A percentile compares a stretch with the other conserved stretches of the same genome.
These are phyloP conservation scores for Conus betulinus DNA, from an alignment of 1,140 invertebrate species.

Conservation along the genomic window DNA sequence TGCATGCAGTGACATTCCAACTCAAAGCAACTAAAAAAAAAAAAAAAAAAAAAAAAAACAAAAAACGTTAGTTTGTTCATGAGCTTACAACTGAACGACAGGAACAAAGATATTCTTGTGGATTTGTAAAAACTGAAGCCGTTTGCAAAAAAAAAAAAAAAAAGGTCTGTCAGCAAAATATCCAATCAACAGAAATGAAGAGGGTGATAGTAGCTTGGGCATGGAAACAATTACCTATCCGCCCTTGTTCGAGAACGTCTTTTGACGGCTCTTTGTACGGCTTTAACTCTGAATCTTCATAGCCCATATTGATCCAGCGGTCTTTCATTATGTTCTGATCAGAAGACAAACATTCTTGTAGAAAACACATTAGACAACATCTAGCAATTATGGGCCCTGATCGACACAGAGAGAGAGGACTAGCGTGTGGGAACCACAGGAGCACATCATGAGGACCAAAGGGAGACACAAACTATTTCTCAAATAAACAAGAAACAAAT, in stretches of 20 bases:
- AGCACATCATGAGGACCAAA: background rate
- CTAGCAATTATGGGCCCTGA: slow-evolving; percentile 6
- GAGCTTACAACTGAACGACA: too few relatives aligned
- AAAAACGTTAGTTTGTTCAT: too few relatives aligned
- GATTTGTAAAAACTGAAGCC: background rate
- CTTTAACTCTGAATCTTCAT: slow-evolving; percentile 88
- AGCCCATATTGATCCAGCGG: slow-evolving; percentile 75
- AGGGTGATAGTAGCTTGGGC: slow-evolving; percentile 31
- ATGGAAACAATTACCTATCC: slow-evolving; percentile 82
- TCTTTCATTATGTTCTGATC: slow-evolving; percentile 75
- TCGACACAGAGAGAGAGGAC: slow-evolving; percentile 35
- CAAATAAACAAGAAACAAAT: background rate
- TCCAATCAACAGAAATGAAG: background rate
- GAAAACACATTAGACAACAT: slow-evolving; percentile 49
- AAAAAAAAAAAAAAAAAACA: background rate
- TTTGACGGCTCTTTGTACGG: slow-evolving; percentile 97
- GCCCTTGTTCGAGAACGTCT: slow-evolving; percentile 96
- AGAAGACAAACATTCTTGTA: slow-evolving; percentile 64
- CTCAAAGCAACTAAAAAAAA: background rate
- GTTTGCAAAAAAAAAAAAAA: slow-evolving; percentile 3
- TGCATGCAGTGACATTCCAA: background rate
- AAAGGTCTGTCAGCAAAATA: background rate
- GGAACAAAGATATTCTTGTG: background rate
- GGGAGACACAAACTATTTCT: background rate
- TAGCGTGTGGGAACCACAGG: background rate